Evolutionary conservation across 1,140 invertebrate species (phyloP), one percentile per base, ranked within the genome.

Genomic region (Brachionus plicatilis): DNA sequence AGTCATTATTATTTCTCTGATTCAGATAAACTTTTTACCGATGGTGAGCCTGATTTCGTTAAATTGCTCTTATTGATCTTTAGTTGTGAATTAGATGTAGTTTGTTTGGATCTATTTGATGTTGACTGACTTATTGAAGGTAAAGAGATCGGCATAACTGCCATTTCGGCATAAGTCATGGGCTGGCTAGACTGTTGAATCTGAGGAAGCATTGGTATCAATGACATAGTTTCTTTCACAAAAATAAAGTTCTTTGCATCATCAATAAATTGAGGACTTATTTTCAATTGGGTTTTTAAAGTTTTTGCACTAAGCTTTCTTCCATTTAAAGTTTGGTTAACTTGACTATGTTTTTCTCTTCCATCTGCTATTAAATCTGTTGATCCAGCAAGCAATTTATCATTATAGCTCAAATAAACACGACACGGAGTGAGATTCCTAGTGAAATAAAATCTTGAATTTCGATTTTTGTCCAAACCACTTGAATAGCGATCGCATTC

Each of bases 201-300:
- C 53, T 76, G 72, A 76, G 43, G 72, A 47, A 76, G 17, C 20
- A 43, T 17, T 20, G 72, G 72, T 47, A 76, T 47, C 47, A 76
- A 76, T 11, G 41, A 47, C 72, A 76, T 76, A 14, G 72, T 76
- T 9, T 76, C 72, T 76, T 76, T 76, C 3, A 76, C 43, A 24
- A 76, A 76, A 24, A 76, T 47, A 47, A 76, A 76, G 47, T 76
- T 76, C 17, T 76, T 76, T 47, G 72, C 72, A 76, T 76, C 72
- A 24, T 76, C 72, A 47, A 76, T 50, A 50, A 76, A 76, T 76
- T 76, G 72, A 27, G 72, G 72, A 76, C 72, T 76, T 27, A 76
- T 47, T 76, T 76, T 76, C 11, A 76, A 29, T 2, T 76, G 72
- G 41, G 72, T 47, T 76, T 76, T 76, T 20, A 76, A 20, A 12